Evolutionary conservation across 2,113 vertebrate species (phyloP), one percentile per base, ranked within the genome.

Genomic region (Psilopogon haemacephalus): DNA sequence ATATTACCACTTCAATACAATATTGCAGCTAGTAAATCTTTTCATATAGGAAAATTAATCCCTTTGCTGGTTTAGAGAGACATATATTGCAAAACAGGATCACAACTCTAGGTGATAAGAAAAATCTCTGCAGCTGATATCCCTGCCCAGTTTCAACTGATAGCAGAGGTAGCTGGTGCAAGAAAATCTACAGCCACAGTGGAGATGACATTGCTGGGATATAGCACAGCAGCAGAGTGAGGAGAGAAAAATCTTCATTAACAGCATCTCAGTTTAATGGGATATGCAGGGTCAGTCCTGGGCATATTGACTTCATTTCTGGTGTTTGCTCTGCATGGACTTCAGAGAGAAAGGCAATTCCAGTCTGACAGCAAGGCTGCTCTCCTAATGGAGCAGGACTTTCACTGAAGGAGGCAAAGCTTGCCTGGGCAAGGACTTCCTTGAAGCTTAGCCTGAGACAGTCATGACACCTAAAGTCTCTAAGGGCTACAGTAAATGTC

Each of bases 1-100:
- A 76, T 94, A 91, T 73, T 90, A 52, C 74, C 71, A 60, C 56
- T 80, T 88, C 87, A 68, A 19, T 77, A 44, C n/a, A 77, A 83
- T 89, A 83, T 77, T 88, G 60, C 37, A 77, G 38, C 33, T 56
- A 89, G 64, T 94, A 96, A 92, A 96, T 92, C 52, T 86, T 89
- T 87, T 85, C 68, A 67, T 16, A 23, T 70, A 67, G 55, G 68
- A 89, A 94, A 94, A 89, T 86, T 80, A 90, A 92, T 94, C 35
- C 71, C 21, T 52, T 24, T 85, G n/a, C 48, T 89, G 84, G 35
- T 76, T 94, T 89, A 71, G 78, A 94, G 23, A 80, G 46, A 60
- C 20, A 89, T 10, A 64, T 56, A 64, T 37, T 68, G 30, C 48
- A 84, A 78, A 93, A 81, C 46, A 73, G 75, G 94, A 79, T 78